Conservation (phyloP, 1,140 invertebrate species). For the Vanessa atalanta region DNA sequence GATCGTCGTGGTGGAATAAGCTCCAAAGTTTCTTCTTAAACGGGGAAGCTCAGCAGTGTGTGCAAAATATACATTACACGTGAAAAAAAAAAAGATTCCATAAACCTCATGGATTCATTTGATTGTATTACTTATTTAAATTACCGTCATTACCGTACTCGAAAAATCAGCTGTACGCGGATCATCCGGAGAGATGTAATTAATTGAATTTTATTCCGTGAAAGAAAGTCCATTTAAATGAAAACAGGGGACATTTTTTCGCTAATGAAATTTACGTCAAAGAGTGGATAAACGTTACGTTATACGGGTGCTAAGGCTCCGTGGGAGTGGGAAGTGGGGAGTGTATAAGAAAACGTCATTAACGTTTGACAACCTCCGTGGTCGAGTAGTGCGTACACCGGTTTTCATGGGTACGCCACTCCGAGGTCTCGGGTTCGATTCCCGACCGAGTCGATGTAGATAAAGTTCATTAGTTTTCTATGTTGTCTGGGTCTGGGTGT, state of each 20-base stretch:
- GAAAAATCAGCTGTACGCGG: neutral
- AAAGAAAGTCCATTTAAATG: constrained; percentile 10
- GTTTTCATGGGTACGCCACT: no score
- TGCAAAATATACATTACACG: no score
- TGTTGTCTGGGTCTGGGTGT: no score
- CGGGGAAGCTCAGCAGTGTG: no score
- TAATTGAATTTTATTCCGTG: neutral
- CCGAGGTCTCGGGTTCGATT: no score
- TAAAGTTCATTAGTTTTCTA: no score
- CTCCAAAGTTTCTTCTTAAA: no score
- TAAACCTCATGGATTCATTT: neutral
- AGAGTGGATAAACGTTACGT: constrained; percentile 48
- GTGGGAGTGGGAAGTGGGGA: constrained; percentile 21
- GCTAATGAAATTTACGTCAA: constrained; percentile 56
- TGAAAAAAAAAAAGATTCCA: no score
- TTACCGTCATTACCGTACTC: neutral
- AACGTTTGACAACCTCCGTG: no score
- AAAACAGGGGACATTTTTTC: constrained; percentile 38
- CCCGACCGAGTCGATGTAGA: no score
- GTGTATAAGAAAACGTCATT: constrained; percentile 48
- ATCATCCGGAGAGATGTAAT: neutral
- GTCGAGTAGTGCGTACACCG: no score
- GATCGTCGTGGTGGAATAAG: no score
- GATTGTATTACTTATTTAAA: neutral
- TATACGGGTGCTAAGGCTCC: constrained; percentile 61